Evolutionary conservation across 1,140 invertebrate species (phyloP).

Genomic region (Atta texana): DNA sequence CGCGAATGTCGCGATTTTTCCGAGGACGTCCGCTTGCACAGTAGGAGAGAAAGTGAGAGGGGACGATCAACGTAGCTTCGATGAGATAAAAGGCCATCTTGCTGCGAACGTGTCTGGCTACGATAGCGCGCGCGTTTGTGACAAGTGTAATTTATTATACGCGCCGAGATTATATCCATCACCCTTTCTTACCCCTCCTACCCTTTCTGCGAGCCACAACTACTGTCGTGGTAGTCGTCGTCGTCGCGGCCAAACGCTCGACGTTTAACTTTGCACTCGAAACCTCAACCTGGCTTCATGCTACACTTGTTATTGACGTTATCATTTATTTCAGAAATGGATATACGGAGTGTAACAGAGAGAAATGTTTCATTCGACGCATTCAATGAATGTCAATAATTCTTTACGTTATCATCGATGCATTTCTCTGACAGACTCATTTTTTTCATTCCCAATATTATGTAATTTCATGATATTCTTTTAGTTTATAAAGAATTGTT

Average conservation of each 20-base stretch:
- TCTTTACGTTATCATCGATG: neutral
- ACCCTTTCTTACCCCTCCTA: neutral
- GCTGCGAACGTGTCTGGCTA: constrained; percentile 77
- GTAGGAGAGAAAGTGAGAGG: constrained; percentile 47
- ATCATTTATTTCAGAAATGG: constrained; percentile 32
- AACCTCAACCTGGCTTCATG: constrained; percentile 35
- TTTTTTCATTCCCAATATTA: neutral
- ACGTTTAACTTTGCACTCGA: constrained; percentile 51
- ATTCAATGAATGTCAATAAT: neutral
- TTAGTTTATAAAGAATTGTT: neutral
- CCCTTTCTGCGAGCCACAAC: neutral
- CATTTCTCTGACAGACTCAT: neutral
- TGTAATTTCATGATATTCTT: neutral
- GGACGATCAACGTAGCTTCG: constrained; percentile 75
- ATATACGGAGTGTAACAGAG: neutral
- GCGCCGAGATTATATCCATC: constrained; percentile 69
- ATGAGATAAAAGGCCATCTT: constrained; percentile 78
- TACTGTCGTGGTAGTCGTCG: constrained; percentile 47
- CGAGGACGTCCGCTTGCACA: constrained; percentile 45
- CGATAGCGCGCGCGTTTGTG: constrained; percentile 77
- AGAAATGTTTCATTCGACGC: neutral
- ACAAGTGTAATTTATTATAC: constrained; percentile 79
- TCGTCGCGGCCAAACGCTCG: constrained; percentile 38
- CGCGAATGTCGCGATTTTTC: constrained; percentile 60
- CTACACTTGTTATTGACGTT: constrained; percentile 53